phyloP scores from a whole-genome alignment of 2,797 vertebrate genomes.

The Pseudopleuronectes americanus region DNA sequence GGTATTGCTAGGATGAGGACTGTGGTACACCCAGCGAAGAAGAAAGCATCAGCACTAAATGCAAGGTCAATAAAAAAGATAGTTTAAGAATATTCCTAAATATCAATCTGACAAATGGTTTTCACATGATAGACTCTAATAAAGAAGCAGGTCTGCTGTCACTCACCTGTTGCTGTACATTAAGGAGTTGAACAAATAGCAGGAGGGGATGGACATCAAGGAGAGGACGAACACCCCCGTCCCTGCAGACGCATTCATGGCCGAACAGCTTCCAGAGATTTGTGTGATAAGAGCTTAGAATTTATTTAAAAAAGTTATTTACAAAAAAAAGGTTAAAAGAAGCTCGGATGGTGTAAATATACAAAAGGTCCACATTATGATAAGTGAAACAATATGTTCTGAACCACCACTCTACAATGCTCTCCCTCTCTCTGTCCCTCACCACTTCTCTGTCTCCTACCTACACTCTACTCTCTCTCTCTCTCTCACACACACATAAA shows the following conservation, averaged over 20 bases:
- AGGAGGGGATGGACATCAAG: conserved; percentile 90
- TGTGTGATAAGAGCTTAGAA: neutral
- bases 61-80: neutral
- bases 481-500: neutral
- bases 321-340: neutral
- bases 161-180: conserved; percentile 86
- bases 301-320: neutral
- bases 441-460: too few species aligned
- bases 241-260: conserved; percentile 90
- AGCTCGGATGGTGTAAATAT: neutral
- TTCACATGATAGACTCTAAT: neutral
- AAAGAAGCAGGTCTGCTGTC: fast-evolving
- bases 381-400: too few species aligned
- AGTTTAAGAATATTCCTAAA: neutral
- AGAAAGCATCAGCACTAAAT: conserved; percentile 85
- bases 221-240: conserved; percentile 92
- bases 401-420: too few species aligned
- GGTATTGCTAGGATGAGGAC: conserved; percentile 83
- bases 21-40: conserved; percentile 83
- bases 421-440: too few species aligned
- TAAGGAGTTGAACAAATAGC: conserved; percentile 88
- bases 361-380: neutral
- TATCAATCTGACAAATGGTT: neutral
- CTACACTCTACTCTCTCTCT: conserved; percentile 1
- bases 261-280: conserved; percentile 15